Percentiles rank a stretch among this genome's conserved stretches.
Conservation (phyloP, 2,797 vertebrate genomes). For the Pelodytes ibericus region DNA sequence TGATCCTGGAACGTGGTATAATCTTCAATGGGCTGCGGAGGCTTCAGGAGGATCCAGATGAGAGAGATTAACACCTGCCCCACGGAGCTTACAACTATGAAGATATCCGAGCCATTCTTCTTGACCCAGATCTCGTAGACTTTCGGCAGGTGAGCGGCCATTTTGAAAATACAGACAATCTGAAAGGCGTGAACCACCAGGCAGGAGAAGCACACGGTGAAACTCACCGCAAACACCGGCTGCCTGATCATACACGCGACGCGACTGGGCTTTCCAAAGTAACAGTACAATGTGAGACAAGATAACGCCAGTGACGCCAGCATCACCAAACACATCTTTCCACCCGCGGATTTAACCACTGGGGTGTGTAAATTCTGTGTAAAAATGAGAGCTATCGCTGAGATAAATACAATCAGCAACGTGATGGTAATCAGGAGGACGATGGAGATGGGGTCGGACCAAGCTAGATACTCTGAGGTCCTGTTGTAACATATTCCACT, state of each 20-base stretch:
- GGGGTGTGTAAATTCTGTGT: slow-evolving; percentile 73
- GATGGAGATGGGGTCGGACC: slow-evolving; percentile 66
- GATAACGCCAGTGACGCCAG: slow-evolving; percentile 70
- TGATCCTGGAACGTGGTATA: slow-evolving; percentile 58
- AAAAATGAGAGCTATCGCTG: slow-evolving; percentile 70
- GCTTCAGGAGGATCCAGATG: slow-evolving; percentile 47
- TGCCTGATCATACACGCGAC: slow-evolving; percentile 68
- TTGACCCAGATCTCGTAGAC: slow-evolving; percentile 75
- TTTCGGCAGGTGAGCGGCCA: slow-evolving; percentile 71
- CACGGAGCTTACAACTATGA: slow-evolving; percentile 64
- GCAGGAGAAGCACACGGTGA: slow-evolving; percentile 77
- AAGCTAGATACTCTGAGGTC: slow-evolving; percentile 67
- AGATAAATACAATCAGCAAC: slow-evolving; percentile 65
- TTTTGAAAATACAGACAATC: slow-evolving; percentile 84
- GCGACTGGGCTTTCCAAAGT: slow-evolving; percentile 72
- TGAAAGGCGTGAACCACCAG: slow-evolving; percentile 82
- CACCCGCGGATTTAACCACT: slow-evolving; percentile 82
- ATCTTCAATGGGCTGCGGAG: slow-evolving; percentile 65
- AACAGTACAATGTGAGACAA: slow-evolving; percentile 73
- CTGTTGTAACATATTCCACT: slow-evolving; percentile 75
- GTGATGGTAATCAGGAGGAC: slow-evolving; percentile 60
- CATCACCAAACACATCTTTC: slow-evolving; percentile 82
- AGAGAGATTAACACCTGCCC: slow-evolving; percentile 66
- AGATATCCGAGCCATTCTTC: slow-evolving; percentile 70
- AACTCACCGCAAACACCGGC: slow-evolving; percentile 70